Base-by-base conservation (phyloP, 1,140 invertebrate species). In the Holcopasites calliopsidis region DNA sequence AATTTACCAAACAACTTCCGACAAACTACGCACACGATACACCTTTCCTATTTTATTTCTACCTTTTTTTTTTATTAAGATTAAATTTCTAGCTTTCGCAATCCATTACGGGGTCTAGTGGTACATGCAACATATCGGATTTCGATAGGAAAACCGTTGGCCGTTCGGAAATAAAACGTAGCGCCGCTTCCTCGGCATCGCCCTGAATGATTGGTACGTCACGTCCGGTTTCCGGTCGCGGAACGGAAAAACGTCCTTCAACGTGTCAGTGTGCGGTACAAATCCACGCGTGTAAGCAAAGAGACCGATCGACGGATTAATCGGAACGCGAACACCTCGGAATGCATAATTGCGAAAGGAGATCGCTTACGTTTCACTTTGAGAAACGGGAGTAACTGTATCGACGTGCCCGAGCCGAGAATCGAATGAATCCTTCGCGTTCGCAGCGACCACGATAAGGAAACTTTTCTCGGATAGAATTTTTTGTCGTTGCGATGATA, bases 151-250 rank as follows among this genome's bases (percentile, higher is more conserved):
- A 65, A 38, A 47, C 6, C 23, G 42, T 33, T 31, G 10, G 23
- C 42, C 13, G 57, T 28, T 50, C 2, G n/a, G 3, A 26, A 49
- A 38, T 62, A 49, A 71, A n/a, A n/a, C 35, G 47, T 26, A 31
- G 23, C 4, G n/a, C n/a, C 23, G 62, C 40, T 42, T 73, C 18
- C 52, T 21, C 40, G 40, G 38, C 38, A 74, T 57, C 72, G n/a
- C 16, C 26, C 23, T 55, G 71, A 58, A 44, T 31, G 61, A 78
- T 47, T 35, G 28, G 31, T 26, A 54, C 55, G 55, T 74, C 47
- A 75, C 61, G 47, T 80, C 64, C 79, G 70, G 64, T 78, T 80
- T 80, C 76, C 69, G 42, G 44, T 65, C 44, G 38, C 35, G 35
- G 44, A 35, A 33, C 44, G 61, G 54, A 55, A 65, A 70, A 58